These are phyloP conservation scores for Spatulosminthurus flaviceps DNA, from an alignment of 2,888 invertebrate species.

Conservation along the genomic window DNA sequence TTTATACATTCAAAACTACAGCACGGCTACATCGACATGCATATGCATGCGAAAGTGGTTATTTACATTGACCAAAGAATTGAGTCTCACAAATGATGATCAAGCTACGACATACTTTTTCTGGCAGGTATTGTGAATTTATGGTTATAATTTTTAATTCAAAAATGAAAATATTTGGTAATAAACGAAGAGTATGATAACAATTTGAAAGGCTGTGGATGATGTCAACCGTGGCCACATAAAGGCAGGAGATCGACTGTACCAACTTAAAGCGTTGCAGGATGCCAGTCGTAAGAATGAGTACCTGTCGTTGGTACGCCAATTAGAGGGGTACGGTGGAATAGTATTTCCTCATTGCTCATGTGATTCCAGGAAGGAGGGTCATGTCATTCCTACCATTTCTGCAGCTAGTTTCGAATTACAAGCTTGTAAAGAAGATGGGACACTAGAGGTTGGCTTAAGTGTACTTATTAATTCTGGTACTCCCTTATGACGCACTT, in stretches of 20 bases:
- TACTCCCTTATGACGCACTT: no score
- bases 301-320: slow-evolving; percentile 84
- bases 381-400: slow-evolving; percentile 82
- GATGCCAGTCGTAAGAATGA: slow-evolving; percentile 86
- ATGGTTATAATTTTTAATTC: not conserved
- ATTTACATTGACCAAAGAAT: slow-evolving; percentile 77
- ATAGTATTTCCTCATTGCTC: slow-evolving; percentile 93
- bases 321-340: slow-evolving; percentile 91
- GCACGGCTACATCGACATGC: slow-evolving; percentile 95
- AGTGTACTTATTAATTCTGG: no score
- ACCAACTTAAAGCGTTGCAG: slow-evolving; percentile 95
- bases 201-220: slow-evolving; percentile 77
- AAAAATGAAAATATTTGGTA: no score
- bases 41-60: slow-evolving; percentile 88
- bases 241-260: slow-evolving; percentile 87
- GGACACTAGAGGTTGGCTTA: slow-evolving; percentile 73
- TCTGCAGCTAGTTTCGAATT: slow-evolving; percentile 76
- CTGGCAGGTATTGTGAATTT: slow-evolving; percentile 77
- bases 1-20: slow-evolving; percentile 98
- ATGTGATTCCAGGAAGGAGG: slow-evolving; percentile 89
- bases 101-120: slow-evolving; percentile 86
- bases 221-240: slow-evolving; percentile 95
- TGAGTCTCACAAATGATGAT: slow-evolving; percentile 75
- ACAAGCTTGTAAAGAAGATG: slow-evolving; percentile 85
- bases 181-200: not conserved